Evolutionary conservation across 2,113 vertebrate genomes (phyloP), one percentile per base, ranked within the genome.

Genomic region (Taurulus bubalis): DNA sequence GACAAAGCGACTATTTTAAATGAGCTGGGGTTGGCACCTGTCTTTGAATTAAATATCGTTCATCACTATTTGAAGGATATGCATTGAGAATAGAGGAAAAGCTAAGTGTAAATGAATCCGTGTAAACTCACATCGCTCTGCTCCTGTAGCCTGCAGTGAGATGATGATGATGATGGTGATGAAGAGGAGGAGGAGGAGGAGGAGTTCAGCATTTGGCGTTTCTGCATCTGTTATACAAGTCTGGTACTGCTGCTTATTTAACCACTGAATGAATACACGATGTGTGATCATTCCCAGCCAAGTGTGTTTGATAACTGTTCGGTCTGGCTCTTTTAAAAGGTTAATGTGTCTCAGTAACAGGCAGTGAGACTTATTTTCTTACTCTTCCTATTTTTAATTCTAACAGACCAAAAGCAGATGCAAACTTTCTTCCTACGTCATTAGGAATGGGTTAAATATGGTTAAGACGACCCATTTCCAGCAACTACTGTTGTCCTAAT

Each of bases 161-260:
- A 86, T 70, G 81, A 76, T 66, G 85, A 78, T 45, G 71, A 69
- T 12, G 58, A 22, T 22, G 40, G 76, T 38, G 71, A 69, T 6
- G 58, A 10, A 8, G 42, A 15, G 42, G 20, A 55, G 51, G 15
- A 8, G 16, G 11, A 58, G 55, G 18, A 62, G 94, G 94, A 93
- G 94, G 94, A 95, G 95, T 90, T 90, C 82, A 71, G 74, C 75
- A 75, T 80, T 85, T 78, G 84, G 55, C 84, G 84, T 86, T 86
- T 90, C 51, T 90, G 81, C 85, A 87, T 82, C 77, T 74, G 84
- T 87, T 92, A 87, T 58, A 92, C 87, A 91, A 93, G 83, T 86
- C 70, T 84, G 66, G 6, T 75, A 51, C 74, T 73, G 81, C 36
- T 77, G 71, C 82, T 95, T 90, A 85, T 83, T 78, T 90, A 94